Conservation (phyloP, 2,797 vertebrate genomes). For the Emys orbicularis region DNA sequence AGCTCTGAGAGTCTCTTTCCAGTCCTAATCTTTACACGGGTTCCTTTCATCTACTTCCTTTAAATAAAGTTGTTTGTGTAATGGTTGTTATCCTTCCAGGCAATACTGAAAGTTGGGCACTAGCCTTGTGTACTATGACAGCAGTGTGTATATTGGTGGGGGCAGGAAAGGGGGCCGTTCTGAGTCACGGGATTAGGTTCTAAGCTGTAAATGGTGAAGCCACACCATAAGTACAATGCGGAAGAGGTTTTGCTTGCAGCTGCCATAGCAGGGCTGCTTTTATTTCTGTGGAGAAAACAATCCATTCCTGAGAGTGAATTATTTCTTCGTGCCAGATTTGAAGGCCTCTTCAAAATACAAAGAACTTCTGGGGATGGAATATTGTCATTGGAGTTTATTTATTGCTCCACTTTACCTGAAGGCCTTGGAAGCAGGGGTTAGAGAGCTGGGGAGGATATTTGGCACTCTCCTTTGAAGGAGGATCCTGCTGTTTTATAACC, state of each 20-base stretch:
- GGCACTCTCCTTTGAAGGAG: not conserved
- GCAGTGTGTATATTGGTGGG: no score
- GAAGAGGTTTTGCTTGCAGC: not conserved
- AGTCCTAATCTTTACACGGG: not conserved
- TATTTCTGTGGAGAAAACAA: not conserved
- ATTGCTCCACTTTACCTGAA: not conserved
- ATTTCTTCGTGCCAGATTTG: not conserved
- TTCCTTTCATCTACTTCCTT: not conserved
- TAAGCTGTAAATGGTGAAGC: accelerated
- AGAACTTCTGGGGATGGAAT: not conserved
- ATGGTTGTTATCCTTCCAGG: not conserved
- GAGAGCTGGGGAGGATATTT: not conserved
- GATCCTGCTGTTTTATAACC: not conserved
- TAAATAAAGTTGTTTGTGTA: accelerated
- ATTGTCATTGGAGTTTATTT: no score
- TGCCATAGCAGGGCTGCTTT: not conserved
- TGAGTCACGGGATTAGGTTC: not conserved
- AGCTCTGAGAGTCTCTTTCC: not conserved
- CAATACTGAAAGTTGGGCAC: not conserved
- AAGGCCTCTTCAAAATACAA: not conserved
- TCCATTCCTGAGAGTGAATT: not conserved
- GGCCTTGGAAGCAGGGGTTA: not conserved
- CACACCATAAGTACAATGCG: not conserved
- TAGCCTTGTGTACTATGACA: not conserved
- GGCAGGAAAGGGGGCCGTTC: not conserved